Percentiles rank a stretch among this genome's conserved stretches.
These are phyloP conservation scores for Eupithecia dodoneata DNA, from an alignment of 2,888 invertebrate genomes.

Conservation along the genomic window DNA sequence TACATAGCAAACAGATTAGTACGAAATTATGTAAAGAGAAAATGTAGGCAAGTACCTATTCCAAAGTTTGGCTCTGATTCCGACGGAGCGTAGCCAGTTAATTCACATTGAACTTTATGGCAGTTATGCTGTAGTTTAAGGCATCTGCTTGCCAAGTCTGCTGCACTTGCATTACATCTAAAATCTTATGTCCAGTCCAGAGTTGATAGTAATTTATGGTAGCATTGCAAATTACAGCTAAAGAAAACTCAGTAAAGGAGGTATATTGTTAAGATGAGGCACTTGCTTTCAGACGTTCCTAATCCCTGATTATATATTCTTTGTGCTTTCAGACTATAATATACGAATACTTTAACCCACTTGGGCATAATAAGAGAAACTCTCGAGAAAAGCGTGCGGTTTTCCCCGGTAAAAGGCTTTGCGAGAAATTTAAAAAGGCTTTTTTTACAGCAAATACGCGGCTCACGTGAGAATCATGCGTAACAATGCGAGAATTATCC, in stretches of 20 bases:
- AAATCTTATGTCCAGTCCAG: constrained; percentile 16
- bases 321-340: not conserved
- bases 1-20: not conserved
- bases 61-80: constrained; percentile 56
- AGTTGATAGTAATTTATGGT: not conserved
- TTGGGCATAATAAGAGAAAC: constrained; percentile 10
- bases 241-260: not conserved
- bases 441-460: constrained; percentile 24
- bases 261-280: not conserved
- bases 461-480: constrained; percentile 18
- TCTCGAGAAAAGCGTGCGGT: constrained; percentile 32
- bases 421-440: constrained; percentile 30
- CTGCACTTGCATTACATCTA: constrained; percentile 32
- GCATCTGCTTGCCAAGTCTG: constrained; percentile 66
- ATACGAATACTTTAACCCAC: not conserved
- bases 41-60: constrained; percentile 20
- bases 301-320: not conserved
- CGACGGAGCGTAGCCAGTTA: constrained; percentile 60
- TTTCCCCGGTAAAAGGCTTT: constrained; percentile 41
- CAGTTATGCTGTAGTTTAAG: constrained; percentile 63
- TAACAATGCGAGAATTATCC: constrained; percentile 13
- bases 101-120: constrained; percentile 71
- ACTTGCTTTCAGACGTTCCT: not conserved
- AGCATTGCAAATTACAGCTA: not conserved
- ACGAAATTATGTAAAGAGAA: constrained; percentile 49